Conservation (phyloP, 2,113 vertebrate species). For the Passer montanus region DNA sequence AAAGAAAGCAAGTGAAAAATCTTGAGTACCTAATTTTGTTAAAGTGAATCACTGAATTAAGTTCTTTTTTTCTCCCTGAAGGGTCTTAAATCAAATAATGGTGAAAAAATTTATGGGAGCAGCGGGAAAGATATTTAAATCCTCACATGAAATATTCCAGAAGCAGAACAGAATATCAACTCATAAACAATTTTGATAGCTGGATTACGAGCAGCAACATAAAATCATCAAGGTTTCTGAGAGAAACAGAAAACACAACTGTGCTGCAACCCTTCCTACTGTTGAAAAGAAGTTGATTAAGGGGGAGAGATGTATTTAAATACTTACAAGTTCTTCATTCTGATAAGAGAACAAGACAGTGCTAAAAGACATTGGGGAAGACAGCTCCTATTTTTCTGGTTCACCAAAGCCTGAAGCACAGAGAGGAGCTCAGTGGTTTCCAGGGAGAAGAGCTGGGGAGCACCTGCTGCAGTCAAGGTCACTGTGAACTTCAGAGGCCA, state of each 20-base stretch:
- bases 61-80: not conserved
- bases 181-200: not conserved
- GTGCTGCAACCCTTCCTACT: not conserved
- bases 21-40: not conserved
- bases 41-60: not conserved
- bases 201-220: not conserved
- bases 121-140: not conserved
- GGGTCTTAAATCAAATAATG: not conserved
- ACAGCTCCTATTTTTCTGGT: not conserved
- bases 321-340: not conserved
- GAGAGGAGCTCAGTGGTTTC: not conserved
- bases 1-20: not conserved
- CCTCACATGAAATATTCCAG: not conserved
- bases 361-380: not conserved
- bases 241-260: not conserved
- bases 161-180: not conserved
- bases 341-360: not conserved
- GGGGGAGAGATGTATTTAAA: not conserved
- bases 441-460: not conserved
- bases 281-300: not conserved
- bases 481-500: not conserved
- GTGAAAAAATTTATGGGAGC: not conserved
- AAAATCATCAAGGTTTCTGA: not conserved
- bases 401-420: fast-evolving
- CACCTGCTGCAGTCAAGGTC: not conserved